Percentiles rank a stretch among this genome's conserved stretches.
Conservation (phyloP, 2,888 invertebrate genomes). For the Lepidochrysops patricia region DNA sequence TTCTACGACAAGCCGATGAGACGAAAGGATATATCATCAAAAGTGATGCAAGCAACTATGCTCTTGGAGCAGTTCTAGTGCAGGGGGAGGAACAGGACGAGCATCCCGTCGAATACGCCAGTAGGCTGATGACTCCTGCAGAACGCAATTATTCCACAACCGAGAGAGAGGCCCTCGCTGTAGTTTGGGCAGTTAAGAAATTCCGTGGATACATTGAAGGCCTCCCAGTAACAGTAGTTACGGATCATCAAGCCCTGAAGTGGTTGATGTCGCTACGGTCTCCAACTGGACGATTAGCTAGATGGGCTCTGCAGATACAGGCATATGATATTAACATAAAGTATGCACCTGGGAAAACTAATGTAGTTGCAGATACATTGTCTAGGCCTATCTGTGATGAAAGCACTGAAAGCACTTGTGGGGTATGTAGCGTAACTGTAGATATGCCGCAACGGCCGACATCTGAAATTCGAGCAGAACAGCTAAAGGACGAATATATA, state of each 20-base stretch:
- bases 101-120: slow-evolving; percentile 28
- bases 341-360: slow-evolving; percentile 13
- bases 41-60: slow-evolving; percentile 33
- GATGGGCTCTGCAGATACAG: slow-evolving; percentile 24
- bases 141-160: neutral
- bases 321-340: slow-evolving; percentile 18
- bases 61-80: slow-evolving; percentile 28
- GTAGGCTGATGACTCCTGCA: slow-evolving; percentile 16
- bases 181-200: neutral
- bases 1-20: slow-evolving; percentile 22
- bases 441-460: no score
- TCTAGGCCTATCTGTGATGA: neutral
- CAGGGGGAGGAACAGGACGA: slow-evolving; percentile 29
- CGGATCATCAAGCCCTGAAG: no score
- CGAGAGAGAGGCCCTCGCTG: neutral
- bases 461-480: no score
- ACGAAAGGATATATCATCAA: slow-evolving; percentile 22
- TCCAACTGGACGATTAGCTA: neutral
- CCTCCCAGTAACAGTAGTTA: neutral
- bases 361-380: slow-evolving; percentile 17
- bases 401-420: no score
- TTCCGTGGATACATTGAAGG: neutral
- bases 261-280: no score
- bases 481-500: no score
- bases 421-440: no score